Evolutionary conservation across 2,113 vertebrate species (phyloP).

Genomic region (Meriones unguiculatus): DNA sequence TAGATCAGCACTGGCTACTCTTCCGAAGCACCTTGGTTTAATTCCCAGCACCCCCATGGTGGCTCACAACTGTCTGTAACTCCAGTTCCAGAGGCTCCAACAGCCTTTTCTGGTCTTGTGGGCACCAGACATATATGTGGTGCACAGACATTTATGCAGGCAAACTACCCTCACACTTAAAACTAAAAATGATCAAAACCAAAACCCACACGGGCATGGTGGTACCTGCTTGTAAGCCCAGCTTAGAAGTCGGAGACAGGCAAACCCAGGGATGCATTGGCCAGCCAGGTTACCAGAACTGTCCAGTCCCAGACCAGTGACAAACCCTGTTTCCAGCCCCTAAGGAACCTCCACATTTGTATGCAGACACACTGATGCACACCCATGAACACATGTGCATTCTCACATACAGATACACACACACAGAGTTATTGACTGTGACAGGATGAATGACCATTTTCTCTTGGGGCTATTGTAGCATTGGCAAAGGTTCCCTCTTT

Average conservation of each 20-base stretch:
- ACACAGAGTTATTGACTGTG: not conserved
- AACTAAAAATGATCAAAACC: not conserved
- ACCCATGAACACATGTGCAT: not conserved
- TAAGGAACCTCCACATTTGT: not conserved
- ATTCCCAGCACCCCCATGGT: not conserved
- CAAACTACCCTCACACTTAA: not conserved
- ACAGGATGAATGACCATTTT: slow-evolving; percentile 21
- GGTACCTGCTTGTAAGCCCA: not conserved
- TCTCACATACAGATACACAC: not conserved
- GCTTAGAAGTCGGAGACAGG: not conserved
- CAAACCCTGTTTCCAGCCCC: not conserved
- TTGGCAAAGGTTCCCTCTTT: not conserved
- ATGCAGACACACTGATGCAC: not conserved
- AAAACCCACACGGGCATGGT: not conserved
- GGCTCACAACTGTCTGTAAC: not conserved
- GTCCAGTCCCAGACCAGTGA: not conserved
- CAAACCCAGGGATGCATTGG: too few relatives aligned
- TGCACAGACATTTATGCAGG: too few relatives aligned
- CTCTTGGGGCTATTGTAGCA: not conserved
- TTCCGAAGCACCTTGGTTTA: not conserved
- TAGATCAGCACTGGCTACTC: not conserved
- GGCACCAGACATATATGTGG: not conserved
- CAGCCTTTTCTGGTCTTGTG: not conserved
- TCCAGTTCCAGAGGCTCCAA: not conserved
- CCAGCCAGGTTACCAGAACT: not conserved